Evolutionary conservation across 2,888 invertebrate genomes (phyloP).

Genomic region (Lycaena phlaeas): DNA sequence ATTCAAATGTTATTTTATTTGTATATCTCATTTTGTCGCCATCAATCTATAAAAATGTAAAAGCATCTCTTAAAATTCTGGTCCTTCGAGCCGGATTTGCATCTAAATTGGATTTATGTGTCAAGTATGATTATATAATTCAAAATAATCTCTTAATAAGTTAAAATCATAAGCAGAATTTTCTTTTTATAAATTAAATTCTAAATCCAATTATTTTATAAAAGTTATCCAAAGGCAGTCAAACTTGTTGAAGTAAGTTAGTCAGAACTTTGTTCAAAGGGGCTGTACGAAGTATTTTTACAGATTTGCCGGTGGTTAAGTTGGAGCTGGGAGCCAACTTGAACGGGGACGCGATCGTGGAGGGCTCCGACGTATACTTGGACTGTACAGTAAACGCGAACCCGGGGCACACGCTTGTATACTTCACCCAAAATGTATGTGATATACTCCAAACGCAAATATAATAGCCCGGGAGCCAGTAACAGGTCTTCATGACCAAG

Average conservation of each 20-base stretch:
- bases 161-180: no score
- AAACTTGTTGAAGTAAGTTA: not conserved
- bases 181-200: no score
- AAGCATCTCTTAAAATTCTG: constrained; percentile 14
- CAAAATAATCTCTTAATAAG: no score
- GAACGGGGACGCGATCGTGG: constrained; percentile 81
- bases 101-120: no score
- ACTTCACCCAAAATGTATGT: constrained; percentile 79
- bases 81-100: constrained; percentile 3
- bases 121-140: no score
- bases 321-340: constrained; percentile 82
- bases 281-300: not conserved
- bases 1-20: no score
- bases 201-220: no score
- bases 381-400: constrained; percentile 86
- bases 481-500: no score
- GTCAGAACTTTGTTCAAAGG: not conserved
- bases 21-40: no score
- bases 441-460: not conserved
- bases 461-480: no score
- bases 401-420: constrained; percentile 79
- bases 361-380: constrained; percentile 86
- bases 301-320: constrained; percentile 82
- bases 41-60: no score
- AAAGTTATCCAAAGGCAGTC: no score